phyloP scores from a whole-genome alignment of 2,888 invertebrate genomes.

The Anthrax anthrax region DNA sequence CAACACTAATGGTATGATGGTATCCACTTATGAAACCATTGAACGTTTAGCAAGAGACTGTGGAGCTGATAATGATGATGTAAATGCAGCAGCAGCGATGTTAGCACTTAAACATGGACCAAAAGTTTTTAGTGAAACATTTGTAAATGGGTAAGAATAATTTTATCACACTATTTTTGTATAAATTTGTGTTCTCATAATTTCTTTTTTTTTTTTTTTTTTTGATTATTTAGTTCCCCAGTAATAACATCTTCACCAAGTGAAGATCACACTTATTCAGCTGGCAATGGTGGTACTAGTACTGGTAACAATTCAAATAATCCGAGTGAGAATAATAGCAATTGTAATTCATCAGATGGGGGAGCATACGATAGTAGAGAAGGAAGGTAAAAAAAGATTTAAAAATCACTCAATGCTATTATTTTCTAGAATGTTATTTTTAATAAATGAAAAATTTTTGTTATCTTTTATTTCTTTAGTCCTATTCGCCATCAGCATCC shows the following conservation, averaged over 20 bases:
- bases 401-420: too few relatives aligned
- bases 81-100: constrained; percentile 74
- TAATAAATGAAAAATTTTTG: not conserved
- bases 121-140: constrained; percentile 40
- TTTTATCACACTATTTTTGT: too few relatives aligned
- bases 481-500: constrained; percentile 11
- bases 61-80: constrained; percentile 49
- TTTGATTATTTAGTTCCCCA: constrained; percentile 22
- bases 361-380: constrained; percentile 41
- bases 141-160: constrained; percentile 28
- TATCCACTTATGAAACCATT: constrained; percentile 23
- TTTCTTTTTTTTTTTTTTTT: too few relatives aligned
- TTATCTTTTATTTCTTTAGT: constrained; percentile 15
- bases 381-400: constrained; percentile 33
- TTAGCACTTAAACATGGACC: constrained; percentile 77
- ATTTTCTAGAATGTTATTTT: too few relatives aligned
- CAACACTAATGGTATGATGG: constrained; percentile 16
- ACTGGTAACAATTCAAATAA: constrained; percentile 13
- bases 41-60: constrained; percentile 30
- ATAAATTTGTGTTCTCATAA: too few relatives aligned
- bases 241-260: constrained; percentile 79
- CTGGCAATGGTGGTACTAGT: constrained; percentile 32
- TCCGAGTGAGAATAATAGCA: constrained; percentile 28
- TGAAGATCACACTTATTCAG: constrained; percentile 88
- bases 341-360: constrained; percentile 39